These are phyloP conservation scores for Fopius arisanus DNA, from an alignment of 1,140 invertebrate species.

Conservation along the genomic window DNA sequence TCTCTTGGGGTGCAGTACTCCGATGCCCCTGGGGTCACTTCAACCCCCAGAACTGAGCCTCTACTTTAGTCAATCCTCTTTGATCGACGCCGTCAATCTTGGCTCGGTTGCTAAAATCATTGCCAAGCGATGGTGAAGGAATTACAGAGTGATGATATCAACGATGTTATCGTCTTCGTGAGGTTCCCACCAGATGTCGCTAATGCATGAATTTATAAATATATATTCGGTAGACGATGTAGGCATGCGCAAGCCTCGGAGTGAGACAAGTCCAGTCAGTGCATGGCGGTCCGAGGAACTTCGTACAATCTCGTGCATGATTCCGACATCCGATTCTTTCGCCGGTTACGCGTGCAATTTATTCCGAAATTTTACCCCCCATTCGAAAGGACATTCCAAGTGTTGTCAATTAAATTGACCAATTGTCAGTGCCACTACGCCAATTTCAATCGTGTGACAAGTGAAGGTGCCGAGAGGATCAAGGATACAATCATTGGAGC, in stretches of 20 bases:
- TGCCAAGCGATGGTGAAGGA: too few relatives aligned
- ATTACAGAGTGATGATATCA: too few relatives aligned
- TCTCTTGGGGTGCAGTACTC: too few relatives aligned
- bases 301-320: slow-evolving; percentile 7
- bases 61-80: too few relatives aligned
- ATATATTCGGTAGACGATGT: slow-evolving; percentile 1
- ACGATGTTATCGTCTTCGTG: too few relatives aligned
- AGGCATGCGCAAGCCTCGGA: slow-evolving; percentile 34
- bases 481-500: background rate
- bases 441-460: background rate
- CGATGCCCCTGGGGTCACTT: too few relatives aligned
- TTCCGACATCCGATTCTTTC: slow-evolving; percentile 18
- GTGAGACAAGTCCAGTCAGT: slow-evolving; percentile 42
- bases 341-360: slow-evolving; percentile 3
- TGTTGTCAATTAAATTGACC: background rate
- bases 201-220: background rate
- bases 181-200: slow-evolving; percentile 11
- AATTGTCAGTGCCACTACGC: background rate
- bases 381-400: background rate
- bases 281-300: slow-evolving; percentile 50
- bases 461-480: background rate
- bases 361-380: background rate
- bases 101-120: too few relatives aligned
- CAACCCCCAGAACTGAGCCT: too few relatives aligned
- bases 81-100: too few relatives aligned